A percentile compares a stretch with the other conserved stretches of the same genome.
phyloP scores from a whole-genome alignment of 2,113 vertebrate species.

The Embiotoca jacksoni region DNA sequence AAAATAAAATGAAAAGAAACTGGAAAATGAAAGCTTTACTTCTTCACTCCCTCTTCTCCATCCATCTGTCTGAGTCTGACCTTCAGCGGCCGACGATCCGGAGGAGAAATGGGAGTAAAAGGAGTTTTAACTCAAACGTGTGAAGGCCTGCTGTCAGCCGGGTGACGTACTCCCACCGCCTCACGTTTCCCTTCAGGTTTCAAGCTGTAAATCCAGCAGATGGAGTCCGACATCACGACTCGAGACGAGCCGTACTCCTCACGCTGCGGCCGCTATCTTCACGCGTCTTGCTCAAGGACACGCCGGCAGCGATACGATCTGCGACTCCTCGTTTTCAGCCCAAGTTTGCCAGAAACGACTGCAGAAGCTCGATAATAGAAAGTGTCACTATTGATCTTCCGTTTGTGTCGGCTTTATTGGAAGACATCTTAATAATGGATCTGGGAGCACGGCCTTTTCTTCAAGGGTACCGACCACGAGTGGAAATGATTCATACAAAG shows the following conservation, averaged over 20 bases:
- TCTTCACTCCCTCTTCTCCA: background rate
- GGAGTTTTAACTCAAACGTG: constrained; percentile 18
- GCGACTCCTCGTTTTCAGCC: background rate
- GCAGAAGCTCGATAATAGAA: background rate
- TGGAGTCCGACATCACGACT: background rate
- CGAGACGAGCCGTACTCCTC: background rate
- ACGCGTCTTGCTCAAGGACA: constrained; percentile 38
- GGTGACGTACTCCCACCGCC: background rate
- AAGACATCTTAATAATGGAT: constrained; percentile 16
- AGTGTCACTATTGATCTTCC: background rate
- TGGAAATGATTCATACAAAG: constrained; percentile 24
- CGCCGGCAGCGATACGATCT: background rate
- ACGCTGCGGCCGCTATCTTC: background rate
- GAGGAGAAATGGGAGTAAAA: background rate
- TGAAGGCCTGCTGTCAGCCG: background rate
- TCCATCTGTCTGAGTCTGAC: constrained; percentile 11
- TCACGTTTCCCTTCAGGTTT: background rate
- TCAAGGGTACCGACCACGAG: constrained; percentile 44
- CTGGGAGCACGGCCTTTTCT: constrained; percentile 7
- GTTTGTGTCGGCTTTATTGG: background rate
- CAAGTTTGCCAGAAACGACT: background rate
- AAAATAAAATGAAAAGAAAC: background rate
- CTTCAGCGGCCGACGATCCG: constrained; percentile 4
- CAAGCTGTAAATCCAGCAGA: constrained; percentile 40
- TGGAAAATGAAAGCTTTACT: background rate